Percentiles rank a stretch among this genome's conserved stretches.
Conservation (phyloP, 2,888 invertebrate genomes). For the Dynastes tityus region DNA sequence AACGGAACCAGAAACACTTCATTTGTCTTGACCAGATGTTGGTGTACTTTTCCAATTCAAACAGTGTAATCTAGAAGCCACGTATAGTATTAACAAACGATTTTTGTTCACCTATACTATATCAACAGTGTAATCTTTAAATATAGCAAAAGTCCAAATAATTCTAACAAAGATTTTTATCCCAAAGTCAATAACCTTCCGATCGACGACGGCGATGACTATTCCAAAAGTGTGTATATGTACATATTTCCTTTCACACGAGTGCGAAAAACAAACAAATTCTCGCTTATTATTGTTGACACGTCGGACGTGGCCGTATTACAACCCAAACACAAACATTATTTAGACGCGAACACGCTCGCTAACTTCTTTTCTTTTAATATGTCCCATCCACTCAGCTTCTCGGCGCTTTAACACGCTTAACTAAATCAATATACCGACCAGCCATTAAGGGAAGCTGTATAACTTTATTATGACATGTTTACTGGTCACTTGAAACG, state of each 20-base stretch:
- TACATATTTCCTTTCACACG: constrained; percentile 11
- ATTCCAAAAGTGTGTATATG: not conserved
- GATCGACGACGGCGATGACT: not conserved
- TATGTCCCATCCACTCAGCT: constrained; percentile 1
- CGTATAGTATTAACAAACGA: not conserved
- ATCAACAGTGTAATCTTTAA: not conserved
- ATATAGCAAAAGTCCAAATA: constrained; percentile 2
- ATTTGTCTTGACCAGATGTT: too few species aligned
- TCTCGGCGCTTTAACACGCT: constrained; percentile 31
- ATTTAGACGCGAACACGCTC: constrained; percentile 8
- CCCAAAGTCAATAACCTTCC: constrained; percentile 31
- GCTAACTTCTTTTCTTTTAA: constrained; percentile 21
- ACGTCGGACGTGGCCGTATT: not conserved
- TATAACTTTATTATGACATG: constrained; percentile 64
- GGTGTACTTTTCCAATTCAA: not conserved
- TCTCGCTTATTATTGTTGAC: constrained; percentile 29
- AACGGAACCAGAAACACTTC: too few species aligned
- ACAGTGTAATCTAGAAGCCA: constrained; percentile 3
- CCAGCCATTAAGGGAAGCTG: constrained; percentile 57
- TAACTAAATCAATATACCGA: constrained; percentile 38
- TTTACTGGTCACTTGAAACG: constrained; percentile 56
- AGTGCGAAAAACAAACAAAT: constrained; percentile 36
- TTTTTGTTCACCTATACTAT: not conserved
- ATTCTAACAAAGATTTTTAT: not conserved
- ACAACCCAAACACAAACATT: constrained; percentile 38